phyloP scores from a whole-genome alignment of 2,888 invertebrate genomes.

The Eretmocerus hayati region DNA sequence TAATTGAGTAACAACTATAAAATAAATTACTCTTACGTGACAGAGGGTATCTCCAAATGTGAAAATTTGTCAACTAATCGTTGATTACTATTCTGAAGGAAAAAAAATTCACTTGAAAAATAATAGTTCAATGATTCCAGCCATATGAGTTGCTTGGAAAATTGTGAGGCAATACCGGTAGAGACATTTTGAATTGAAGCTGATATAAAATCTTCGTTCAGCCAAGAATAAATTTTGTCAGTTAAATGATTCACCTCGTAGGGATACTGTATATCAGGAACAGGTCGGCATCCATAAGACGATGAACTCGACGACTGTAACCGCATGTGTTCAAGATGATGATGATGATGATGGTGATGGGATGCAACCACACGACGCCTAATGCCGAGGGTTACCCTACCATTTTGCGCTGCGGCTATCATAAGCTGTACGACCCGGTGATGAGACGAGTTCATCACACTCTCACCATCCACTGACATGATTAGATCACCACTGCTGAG shows the following conservation, averaged over 20 bases:
- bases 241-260: slow-evolving; percentile 64
- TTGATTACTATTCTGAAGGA: too few relatives aligned
- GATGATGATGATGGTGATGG: slow-evolving; percentile 44
- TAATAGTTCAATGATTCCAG: too few relatives aligned
- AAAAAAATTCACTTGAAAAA: too few relatives aligned
- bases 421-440: slow-evolving; percentile 89
- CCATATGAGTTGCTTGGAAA: too few relatives aligned
- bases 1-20: too few relatives aligned
- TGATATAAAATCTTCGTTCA: too few relatives aligned
- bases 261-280: slow-evolving; percentile 51
- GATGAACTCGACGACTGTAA: slow-evolving; percentile 38
- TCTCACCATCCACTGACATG: slow-evolving; percentile 83
- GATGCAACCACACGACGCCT: slow-evolving; percentile 55
- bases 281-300: slow-evolving; percentile 30
- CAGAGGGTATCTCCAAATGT: too few relatives aligned
- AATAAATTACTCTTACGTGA: too few relatives aligned
- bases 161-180: too few relatives aligned
- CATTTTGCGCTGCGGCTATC: slow-evolving; percentile 79
- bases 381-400: slow-evolving; percentile 76
- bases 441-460: slow-evolving; percentile 81
- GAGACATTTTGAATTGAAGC: too few relatives aligned
- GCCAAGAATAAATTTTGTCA: neutral
- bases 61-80: too few relatives aligned
- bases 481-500: slow-evolving; percentile 90
- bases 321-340: slow-evolving; percentile 36